Evolutionary conservation across 2,797 vertebrate species (phyloP).

Genomic region (Triplophysa bombifrons): DNA sequence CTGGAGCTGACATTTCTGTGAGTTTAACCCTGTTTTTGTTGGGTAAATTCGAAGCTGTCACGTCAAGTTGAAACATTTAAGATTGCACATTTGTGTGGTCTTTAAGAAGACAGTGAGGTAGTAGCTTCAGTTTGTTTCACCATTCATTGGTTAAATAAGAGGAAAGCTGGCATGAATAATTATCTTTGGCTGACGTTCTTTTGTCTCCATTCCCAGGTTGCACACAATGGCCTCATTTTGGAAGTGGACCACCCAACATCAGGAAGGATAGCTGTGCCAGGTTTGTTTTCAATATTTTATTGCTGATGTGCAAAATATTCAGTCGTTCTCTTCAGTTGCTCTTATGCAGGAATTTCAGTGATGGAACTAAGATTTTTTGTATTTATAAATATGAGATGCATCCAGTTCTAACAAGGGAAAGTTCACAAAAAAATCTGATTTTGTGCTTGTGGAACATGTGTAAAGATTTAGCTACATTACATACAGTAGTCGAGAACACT

Average conservation of each 20-base stretch:
- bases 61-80: neutral
- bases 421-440: neutral
- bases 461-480: no score
- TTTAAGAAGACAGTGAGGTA: slow-evolving; percentile 18
- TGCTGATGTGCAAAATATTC: slow-evolving; percentile 26
- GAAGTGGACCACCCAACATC: slow-evolving; percentile 83
- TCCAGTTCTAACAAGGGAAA: neutral
- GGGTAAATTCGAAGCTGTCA: slow-evolving; percentile 6
- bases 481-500: no score
- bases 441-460: no score
- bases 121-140: slow-evolving; percentile 11
- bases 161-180: slow-evolving; percentile 36
- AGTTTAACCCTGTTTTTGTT: slow-evolving; percentile 37
- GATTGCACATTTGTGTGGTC: slow-evolving; percentile 22
- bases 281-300: slow-evolving; percentile 68
- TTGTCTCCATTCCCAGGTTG: slow-evolving; percentile 70
- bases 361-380: slow-evolving; percentile 5
- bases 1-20: slow-evolving; percentile 18
- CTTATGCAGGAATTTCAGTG: slow-evolving; percentile 3
- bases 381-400: neutral
- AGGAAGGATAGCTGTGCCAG: slow-evolving; percentile 83
- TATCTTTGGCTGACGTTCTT: slow-evolving; percentile 34
- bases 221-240: slow-evolving; percentile 82
- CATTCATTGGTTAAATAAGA: neutral
- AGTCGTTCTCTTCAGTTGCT: neutral